Evolutionary conservation across 2,888 invertebrate genomes (phyloP).

Genomic region (Pyralis farinalis): DNA sequence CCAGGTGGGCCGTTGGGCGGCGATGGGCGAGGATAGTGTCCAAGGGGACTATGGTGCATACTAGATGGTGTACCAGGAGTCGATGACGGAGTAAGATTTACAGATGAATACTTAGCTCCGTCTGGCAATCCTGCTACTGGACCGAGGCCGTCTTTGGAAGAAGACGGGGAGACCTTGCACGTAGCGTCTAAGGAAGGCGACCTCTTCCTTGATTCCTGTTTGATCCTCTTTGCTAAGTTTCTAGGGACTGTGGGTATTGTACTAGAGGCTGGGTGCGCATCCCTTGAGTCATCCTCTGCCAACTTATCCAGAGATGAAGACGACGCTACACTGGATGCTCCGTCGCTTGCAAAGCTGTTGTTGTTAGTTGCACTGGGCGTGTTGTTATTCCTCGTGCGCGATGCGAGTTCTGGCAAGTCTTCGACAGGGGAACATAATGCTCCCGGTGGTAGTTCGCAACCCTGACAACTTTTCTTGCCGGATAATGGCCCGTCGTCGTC

Average conservation of each 20-base stretch:
- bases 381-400: constrained; percentile 89
- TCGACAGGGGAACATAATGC: constrained; percentile 83
- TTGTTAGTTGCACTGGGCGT: constrained; percentile 90
- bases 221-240: constrained; percentile 73
- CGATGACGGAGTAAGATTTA: constrained; percentile 83
- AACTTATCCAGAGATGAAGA: constrained; percentile 87
- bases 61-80: constrained; percentile 83
- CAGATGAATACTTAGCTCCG: constrained; percentile 82
- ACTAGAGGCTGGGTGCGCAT: constrained; percentile 84
- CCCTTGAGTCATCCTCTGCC: constrained; percentile 88
- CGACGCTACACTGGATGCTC: constrained; percentile 86
- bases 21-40: constrained; percentile 85
- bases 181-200: constrained; percentile 76
- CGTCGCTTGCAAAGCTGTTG: constrained; percentile 87
- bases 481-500: constrained; percentile 83
- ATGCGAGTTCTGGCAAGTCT: constrained; percentile 85
- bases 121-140: constrained; percentile 69
- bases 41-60: constrained; percentile 83
- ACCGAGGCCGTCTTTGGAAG: constrained; percentile 75
- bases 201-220: constrained; percentile 79
- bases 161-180: constrained; percentile 77
- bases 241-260: constrained; percentile 76
- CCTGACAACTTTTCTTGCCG: constrained; percentile 88
- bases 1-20: constrained; percentile 85
- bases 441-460: constrained; percentile 87